Conservation (phyloP, 2,113 vertebrate species). For the Gopherus evgoodei region DNA sequence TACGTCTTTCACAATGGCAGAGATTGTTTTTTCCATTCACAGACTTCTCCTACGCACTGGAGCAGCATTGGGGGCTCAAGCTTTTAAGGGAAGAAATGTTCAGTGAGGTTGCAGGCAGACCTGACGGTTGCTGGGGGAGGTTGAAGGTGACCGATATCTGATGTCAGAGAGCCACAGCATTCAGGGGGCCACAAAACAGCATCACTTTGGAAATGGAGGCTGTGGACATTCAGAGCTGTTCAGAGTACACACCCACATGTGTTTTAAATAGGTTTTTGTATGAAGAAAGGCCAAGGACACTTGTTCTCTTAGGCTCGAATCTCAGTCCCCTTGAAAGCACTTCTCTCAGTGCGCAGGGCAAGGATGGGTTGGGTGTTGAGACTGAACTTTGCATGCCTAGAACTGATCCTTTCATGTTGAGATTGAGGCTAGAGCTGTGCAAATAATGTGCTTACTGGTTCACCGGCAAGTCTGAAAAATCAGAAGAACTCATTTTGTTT, state of each 20-base stretch:
- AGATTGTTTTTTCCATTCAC: background rate
- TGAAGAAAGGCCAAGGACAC: background rate
- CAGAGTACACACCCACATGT: background rate
- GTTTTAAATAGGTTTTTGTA: background rate
- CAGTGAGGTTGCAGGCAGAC: background rate
- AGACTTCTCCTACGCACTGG: accelerated
- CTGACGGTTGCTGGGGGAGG: background rate
- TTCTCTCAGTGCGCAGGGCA: background rate
- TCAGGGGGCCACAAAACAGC: background rate
- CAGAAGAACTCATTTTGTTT: background rate
- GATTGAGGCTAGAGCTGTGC: no score
- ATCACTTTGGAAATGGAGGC: background rate
- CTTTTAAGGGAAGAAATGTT: background rate
- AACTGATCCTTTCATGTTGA: background rate
- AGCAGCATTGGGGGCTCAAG: background rate
- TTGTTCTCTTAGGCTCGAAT: background rate
- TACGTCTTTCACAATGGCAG: background rate
- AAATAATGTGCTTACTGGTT: background rate
- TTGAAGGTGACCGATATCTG: background rate
- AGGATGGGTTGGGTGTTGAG: background rate
- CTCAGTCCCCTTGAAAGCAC: background rate
- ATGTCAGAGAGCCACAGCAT: background rate
- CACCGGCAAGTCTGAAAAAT: background rate
- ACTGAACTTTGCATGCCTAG: background rate
- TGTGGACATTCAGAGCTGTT: background rate